These are phyloP conservation scores for Heliconius himera DNA, from an alignment of 1,140 invertebrate genomes.

Conservation along the genomic window DNA sequence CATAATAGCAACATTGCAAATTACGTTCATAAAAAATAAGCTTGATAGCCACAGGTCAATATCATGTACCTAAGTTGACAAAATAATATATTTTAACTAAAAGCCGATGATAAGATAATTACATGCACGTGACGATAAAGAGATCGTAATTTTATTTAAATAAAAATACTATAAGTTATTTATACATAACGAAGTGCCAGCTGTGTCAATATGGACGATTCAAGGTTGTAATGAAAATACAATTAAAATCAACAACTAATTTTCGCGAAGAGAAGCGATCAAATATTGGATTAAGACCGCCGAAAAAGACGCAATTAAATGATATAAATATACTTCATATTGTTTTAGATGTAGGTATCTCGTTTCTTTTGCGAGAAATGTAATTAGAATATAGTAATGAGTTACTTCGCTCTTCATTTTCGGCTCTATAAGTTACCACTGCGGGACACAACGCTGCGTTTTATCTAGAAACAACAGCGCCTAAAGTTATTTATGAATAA, in stretches of 20 bases:
- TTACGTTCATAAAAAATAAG: neutral
- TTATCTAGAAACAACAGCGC: too few species aligned
- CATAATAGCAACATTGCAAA: neutral
- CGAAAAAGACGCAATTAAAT: neutral
- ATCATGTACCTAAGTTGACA: neutral
- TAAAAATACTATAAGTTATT: conserved; percentile 7
- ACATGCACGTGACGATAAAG: neutral
- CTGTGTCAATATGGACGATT: neutral
- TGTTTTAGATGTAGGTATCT: too few species aligned
- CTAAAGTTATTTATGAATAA: too few species aligned
- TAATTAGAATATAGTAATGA: too few species aligned
- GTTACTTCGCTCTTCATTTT: too few species aligned
- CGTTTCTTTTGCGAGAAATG: too few species aligned
- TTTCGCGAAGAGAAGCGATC: neutral
- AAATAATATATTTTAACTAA: neutral
- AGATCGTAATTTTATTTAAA: neutral
- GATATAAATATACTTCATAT: too few species aligned
- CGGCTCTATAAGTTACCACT: too few species aligned
- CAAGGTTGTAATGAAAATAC: neutral
- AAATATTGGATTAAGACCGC: neutral
- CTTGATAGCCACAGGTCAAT: neutral
- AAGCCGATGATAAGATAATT: neutral
- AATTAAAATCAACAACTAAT: neutral
- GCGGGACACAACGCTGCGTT: too few species aligned
- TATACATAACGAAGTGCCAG: neutral